These are phyloP conservation scores for Parambassis ranga DNA, from an alignment of 2,797 vertebrate genomes.

Conservation along the genomic window DNA sequence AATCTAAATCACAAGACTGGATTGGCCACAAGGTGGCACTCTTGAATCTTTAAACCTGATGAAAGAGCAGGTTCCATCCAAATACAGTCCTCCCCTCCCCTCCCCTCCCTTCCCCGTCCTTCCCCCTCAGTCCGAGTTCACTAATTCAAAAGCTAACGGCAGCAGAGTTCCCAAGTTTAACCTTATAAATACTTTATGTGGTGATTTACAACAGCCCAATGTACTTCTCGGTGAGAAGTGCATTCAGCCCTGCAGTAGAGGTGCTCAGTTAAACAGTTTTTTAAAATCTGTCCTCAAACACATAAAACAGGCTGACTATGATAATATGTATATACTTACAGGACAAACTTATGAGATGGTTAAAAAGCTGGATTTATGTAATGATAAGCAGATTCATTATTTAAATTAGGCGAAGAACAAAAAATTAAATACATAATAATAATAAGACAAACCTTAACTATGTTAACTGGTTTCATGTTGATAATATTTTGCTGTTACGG, in stretches of 20 bases:
- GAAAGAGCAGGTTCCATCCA: neutral
- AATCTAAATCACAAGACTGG: neutral
- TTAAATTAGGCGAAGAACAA: neutral
- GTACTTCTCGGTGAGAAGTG: slow-evolving; percentile 42
- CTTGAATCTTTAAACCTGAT: slow-evolving; percentile 53
- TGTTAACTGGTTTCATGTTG: too few relatives aligned
- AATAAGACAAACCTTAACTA: too few relatives aligned
- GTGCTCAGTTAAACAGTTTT: slow-evolving; percentile 20
- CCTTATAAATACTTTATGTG: slow-evolving; percentile 78
- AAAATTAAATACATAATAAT: neutral
- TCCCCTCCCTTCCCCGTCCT: neutral
- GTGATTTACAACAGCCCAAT: slow-evolving; percentile 68
- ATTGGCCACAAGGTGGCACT: slow-evolving; percentile 68
- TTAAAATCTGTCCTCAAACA: slow-evolving; percentile 13
- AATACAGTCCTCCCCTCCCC: slow-evolving; percentile 4
- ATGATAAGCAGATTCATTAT: neutral
- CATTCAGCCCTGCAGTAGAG: slow-evolving; percentile 6
- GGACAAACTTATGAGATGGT: neutral
- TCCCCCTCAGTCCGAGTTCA: slow-evolving; percentile 60
- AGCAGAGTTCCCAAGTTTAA: slow-evolving; percentile 76
- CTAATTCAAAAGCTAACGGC: slow-evolving; percentile 74
- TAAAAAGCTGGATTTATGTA: neutral
- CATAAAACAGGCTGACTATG: neutral
- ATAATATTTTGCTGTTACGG: too few relatives aligned
- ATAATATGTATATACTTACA: neutral